phyloP scores from a whole-genome alignment of 2,797 vertebrate species.

The Sarcoramphus papa region DNA sequence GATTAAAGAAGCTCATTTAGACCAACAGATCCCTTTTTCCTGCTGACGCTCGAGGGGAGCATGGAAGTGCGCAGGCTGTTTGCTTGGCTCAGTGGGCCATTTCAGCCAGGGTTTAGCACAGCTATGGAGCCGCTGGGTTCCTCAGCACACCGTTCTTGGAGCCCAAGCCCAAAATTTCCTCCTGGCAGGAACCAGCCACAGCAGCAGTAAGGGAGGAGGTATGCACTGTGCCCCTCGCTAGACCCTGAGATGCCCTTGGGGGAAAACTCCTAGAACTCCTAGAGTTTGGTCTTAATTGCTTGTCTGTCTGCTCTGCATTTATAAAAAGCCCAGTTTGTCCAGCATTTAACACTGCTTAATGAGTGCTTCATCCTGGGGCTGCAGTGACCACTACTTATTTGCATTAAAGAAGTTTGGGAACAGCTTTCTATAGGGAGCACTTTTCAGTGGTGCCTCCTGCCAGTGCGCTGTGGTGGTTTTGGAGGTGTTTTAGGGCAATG shows the following conservation, averaged over 20 bases:
- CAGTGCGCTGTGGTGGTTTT: background rate
- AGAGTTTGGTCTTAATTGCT: background rate
- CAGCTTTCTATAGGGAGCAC: background rate
- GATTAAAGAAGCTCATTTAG: background rate
- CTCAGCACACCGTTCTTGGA: background rate
- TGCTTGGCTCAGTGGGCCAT: background rate
- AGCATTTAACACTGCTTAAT: background rate
- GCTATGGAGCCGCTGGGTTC: background rate
- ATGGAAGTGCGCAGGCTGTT: background rate
- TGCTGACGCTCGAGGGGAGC: accelerated
- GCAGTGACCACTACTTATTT: background rate
- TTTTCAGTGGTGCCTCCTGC: background rate
- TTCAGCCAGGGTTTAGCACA: background rate
- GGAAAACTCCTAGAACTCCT: background rate
- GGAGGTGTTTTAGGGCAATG: background rate
- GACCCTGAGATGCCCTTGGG: background rate
- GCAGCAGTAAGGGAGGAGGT: background rate
- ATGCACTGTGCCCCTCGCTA: background rate
- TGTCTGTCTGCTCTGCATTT: background rate
- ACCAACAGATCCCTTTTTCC: background rate
- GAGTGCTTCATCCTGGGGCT: background rate
- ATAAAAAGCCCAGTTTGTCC: background rate
- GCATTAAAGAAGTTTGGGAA: background rate
- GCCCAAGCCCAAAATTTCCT: background rate
- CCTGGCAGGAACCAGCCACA: background rate